Evolutionary conservation across 2,888 invertebrate species (phyloP).

Genomic region (Aradus depressus): DNA sequence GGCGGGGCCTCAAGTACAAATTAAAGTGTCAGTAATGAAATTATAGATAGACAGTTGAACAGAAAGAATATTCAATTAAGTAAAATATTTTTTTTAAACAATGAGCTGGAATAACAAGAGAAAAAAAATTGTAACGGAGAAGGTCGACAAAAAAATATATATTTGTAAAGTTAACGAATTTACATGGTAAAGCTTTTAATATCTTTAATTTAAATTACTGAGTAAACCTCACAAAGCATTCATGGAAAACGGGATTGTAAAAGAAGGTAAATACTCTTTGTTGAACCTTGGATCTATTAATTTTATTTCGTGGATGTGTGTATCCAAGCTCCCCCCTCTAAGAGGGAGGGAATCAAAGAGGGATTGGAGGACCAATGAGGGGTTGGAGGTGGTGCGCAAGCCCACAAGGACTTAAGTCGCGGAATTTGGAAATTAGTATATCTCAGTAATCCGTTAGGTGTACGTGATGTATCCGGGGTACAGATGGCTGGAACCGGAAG

Average conservation of each 20-base stretch:
- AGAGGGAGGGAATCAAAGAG: constrained; percentile 22
- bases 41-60: no score
- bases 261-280: constrained; percentile 21
- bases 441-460: constrained; percentile 9
- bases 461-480: constrained; percentile 39
- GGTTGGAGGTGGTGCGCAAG: constrained; percentile 11
- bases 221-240: constrained; percentile 14
- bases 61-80: no score
- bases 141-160: neutral
- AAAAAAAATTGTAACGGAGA: no score
- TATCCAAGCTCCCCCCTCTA: constrained; percentile 16
- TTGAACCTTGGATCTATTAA: constrained; percentile 24
- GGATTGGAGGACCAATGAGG: constrained; percentile 23
- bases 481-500: constrained; percentile 36
- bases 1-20: no score
- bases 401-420: constrained; percentile 14
- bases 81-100: no score
- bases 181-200: constrained; percentile 9
- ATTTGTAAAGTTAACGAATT: constrained; percentile 9
- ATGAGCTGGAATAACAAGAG: no score
- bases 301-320: constrained; percentile 24
- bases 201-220: constrained; percentile 15
- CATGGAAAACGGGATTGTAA: constrained; percentile 19
- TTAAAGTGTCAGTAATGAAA: no score
- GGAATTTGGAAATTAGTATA: constrained; percentile 21